Evolutionary conservation across 2,113 vertebrate species (phyloP).

Genomic region (Stercorarius parasiticus): DNA sequence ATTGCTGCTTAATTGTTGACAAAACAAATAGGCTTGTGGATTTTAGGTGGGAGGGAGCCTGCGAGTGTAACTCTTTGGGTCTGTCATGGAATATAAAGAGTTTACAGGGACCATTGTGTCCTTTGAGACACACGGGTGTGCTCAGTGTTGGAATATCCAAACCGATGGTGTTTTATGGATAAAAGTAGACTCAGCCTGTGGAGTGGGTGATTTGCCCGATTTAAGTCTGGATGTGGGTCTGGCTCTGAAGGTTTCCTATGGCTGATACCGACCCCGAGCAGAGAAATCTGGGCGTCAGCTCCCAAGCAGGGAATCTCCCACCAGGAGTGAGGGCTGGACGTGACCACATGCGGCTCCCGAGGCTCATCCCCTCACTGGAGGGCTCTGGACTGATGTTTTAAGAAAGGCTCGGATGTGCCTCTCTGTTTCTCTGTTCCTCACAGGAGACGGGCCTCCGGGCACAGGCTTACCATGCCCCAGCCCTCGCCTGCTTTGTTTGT

Average conservation of each 20-base stretch:
- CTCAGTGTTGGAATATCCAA: not conserved
- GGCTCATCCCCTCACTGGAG: not conserved
- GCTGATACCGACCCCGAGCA: not conserved
- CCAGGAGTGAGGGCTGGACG: not conserved
- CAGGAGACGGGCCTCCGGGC: not conserved
- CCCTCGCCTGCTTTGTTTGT: not conserved
- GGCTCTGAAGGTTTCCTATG: not conserved
- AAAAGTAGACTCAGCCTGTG: not conserved
- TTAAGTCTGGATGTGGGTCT: not conserved
- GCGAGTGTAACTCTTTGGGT: not conserved
- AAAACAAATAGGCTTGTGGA: constrained; percentile 1
- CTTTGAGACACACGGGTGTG: not conserved
- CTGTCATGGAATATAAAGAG: not conserved
- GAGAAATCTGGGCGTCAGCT: not conserved
- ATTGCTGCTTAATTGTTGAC: constrained; percentile 12
- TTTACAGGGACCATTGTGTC: not conserved
- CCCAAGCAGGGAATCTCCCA: accelerated
- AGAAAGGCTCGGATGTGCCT: not conserved
- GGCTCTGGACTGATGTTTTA: not conserved
- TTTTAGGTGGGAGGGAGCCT: not conserved
- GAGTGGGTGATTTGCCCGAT: not conserved
- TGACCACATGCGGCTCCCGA: accelerated
- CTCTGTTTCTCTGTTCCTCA: not conserved
- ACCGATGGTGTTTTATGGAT: not conserved
- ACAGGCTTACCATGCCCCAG: not conserved